Base-by-base conservation (phyloP, 1,140 invertebrate species). In the Oryctes rhinoceros region DNA sequence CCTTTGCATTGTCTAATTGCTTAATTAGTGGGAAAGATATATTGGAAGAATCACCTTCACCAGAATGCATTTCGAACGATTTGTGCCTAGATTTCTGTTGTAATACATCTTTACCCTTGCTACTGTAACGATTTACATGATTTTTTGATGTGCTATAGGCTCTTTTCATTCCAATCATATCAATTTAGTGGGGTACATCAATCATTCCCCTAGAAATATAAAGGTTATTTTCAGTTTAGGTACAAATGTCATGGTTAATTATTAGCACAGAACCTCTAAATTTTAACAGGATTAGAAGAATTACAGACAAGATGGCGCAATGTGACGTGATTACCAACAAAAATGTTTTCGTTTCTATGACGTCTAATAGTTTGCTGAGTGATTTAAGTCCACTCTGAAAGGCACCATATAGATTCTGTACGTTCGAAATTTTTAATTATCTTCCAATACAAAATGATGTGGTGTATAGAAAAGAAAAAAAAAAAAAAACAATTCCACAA, bases 1-100 rank as follows among this genome's bases (percentile, higher is more conserved):
- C 84, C 82, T 89, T 89, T 3, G 84, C 85, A 80, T 90, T 91
- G 81, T 92, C 91, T 9, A 65, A 76, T 79, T 86, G 85, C 75
- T 80, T 85, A 44, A 86, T 81, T 39, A 86, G 76, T 39, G 84
- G 85, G 53, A 86, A 83, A 81, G 82, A 81, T 53, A 30, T 35
- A 37, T 9, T 39, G 18, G 10, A 20, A 20, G 76, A 37, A 13
- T 76, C 74, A 62, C 20, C 44, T 49, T 71, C 62, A 15, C 13
- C 35, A 59, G 48, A 62, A 24, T 67, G 30, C 20, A 67, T 67
- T 20, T 67, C 65, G 30, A 67, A 13, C 35, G 74, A 24, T 49
- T 11, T 80, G 13, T 76, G 48, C 35, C 79, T 24, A 13, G 79
- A 76, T 18, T 47, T 37, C n/a, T 75, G 39, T 65, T 80, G 74